These are phyloP conservation scores for Tympanoctomys barrerae DNA, from an alignment of 2,797 vertebrate species.

Conservation along the genomic window DNA sequence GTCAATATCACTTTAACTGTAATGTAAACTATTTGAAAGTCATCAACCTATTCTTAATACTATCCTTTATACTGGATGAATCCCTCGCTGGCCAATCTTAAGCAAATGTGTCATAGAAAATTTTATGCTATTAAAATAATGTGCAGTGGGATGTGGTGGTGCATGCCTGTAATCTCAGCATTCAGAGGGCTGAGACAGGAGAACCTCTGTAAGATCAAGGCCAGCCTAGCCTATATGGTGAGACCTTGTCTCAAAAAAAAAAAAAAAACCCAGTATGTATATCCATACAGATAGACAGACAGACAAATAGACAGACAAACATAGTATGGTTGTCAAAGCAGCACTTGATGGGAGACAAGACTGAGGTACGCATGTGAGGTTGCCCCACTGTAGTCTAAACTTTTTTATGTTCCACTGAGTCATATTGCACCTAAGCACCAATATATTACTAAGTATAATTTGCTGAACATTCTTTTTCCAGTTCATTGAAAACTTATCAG, in stretches of 20 bases:
- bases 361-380: neutral
- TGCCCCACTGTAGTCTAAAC: neutral
- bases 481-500: conserved; percentile 58
- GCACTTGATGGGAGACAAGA: neutral
- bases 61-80: neutral
- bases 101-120: neutral
- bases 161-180: neutral
- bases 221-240: neutral
- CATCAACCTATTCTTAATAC: neutral
- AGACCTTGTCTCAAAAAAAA: neutral
- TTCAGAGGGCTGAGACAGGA: neutral
- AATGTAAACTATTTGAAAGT: neutral
- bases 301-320: neutral
- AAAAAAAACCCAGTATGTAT: neutral
- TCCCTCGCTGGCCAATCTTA: neutral
- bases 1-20: neutral
- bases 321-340: neutral
- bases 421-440: neutral
- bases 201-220: neutral
- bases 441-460: conserved; percentile 58
- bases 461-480: conserved; percentile 59
- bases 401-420: conserved; percentile 17
- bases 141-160: neutral
- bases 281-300: too few relatives aligned
- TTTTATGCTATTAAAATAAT: neutral